Evolutionary conservation across 1,140 invertebrate species (phyloP).

Genomic region (Hypothenemus hampei): DNA sequence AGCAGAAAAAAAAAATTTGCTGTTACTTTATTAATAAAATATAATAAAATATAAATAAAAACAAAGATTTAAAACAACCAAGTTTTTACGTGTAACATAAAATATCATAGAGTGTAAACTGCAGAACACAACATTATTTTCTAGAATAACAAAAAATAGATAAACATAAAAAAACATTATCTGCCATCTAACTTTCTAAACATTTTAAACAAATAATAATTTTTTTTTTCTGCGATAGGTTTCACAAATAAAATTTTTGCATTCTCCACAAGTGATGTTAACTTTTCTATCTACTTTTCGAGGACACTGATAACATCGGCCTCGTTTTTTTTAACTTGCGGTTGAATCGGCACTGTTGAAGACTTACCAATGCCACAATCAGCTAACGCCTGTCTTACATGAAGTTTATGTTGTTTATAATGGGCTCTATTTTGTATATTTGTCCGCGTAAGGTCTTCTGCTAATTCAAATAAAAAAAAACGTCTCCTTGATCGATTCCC

Average conservation of each 20-base stretch:
- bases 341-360: background rate
- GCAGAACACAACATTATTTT: background rate
- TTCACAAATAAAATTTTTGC: conserved; percentile 14
- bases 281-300: conserved; percentile 10
- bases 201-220: background rate
- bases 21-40: background rate
- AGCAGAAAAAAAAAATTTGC: background rate
- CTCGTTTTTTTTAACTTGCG: conserved; percentile 3
- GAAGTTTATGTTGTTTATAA: conserved; percentile 2
- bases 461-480: conserved; percentile 11
- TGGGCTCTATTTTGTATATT: conserved; percentile 10
- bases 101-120: background rate
- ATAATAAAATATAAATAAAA: background rate
- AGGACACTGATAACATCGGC: conserved; percentile 16
- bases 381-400: conserved; percentile 1
- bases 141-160: background rate
- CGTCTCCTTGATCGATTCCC: background rate
- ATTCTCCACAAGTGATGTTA: conserved; percentile 2
- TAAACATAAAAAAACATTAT: background rate
- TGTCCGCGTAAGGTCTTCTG: conserved; percentile 1
- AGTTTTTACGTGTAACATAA: background rate
- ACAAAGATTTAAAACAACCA: background rate
- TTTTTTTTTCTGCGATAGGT: background rate
- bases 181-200: background rate
- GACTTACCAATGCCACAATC: conserved; percentile 9